Evolutionary conservation across 2,888 invertebrate genomes (phyloP), one percentile per base, ranked within the genome.

Genomic region (Vanessa cardui): DNA sequence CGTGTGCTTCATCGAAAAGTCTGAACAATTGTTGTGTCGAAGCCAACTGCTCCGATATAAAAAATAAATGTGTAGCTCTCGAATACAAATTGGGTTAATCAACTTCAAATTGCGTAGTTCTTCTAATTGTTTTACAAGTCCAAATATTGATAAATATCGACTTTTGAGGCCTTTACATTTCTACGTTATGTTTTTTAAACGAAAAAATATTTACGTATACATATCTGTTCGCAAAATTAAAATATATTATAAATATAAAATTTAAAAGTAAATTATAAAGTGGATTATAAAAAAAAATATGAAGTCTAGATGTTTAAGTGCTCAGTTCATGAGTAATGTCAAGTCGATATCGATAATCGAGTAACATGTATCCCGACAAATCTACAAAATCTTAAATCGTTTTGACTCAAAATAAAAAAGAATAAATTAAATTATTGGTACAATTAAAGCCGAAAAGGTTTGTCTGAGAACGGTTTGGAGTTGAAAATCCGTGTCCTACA

Each of bases 11-110:
- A 75, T 74, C 67, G 74, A 70, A 70, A 72, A 69, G 73, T 74
- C 74, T 73, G 75, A 73, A 77, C 77, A 78, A 77, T 77, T 74
- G 77, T 74, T 74, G 73, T 78, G 67, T 74, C 70, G 74, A 72
- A 76, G 72, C 75, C 76, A 75, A 73, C 73, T 73, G 72, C 70
- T 59, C 68, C 62, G 60, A 73, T 73, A 75, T 72, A 74, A 77
- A 76, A 77, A 77, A 78, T 75, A 72, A 73, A 76, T 12, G 66
- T 71, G 71, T 64, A 66, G 72, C 67, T 66, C 58, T 66, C 69
- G 71, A 72, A 71, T 72, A 71, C 69, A 72, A 39, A 39, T 39
- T 39, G 39, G 39, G 12, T 39, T 39, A 39, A 39, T 39, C 39
- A 65, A 65, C 68, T 71, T 69, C 65, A 59, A 52, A 21, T 60